Base-by-base conservation (phyloP, 2,797 vertebrate species). In the Fringilla coelebs region DNA sequence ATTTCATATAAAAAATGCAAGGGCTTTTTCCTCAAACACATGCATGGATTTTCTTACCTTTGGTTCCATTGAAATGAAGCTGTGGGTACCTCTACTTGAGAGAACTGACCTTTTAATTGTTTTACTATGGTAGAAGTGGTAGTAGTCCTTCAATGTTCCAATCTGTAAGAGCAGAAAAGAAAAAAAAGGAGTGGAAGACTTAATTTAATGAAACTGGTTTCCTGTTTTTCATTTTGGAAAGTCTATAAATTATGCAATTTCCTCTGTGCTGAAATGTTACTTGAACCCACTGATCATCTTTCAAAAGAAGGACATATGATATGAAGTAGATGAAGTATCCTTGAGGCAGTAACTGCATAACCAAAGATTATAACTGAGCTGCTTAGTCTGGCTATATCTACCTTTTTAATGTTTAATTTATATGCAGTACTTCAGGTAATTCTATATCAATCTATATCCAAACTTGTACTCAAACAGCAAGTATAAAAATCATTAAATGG, bases 1-100 rank as follows among this genome's bases (percentile, higher is more conserved):
- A 96, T 98, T 95, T 96, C 98, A 95, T 92, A 98, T 99, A 94
- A 99, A 99, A 98, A 98, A 99, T 98, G 97, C 96, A 98, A 94
- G 96, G 58, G 93, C 74, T 95, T 95, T 94, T 88, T 84, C 86
- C 90, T 96, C 95, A 89, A 90, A 97, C 76, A 95, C 89, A 72
- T 81, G 95, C 22, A 38, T 81, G 89, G 97, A 98, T 99, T 94
- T 94, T 98, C 98, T 99, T 98, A 99, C 99, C 99, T 99, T 99
- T 95, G 99, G 99, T 97, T 99, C 99, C 99, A 99, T 99, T 97
- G 99, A 99, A 98, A 99, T 99, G 98, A 99, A 99, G 98, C 98
- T 99, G 98, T 99, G 99, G 75, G 98, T 98, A 96, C 99, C 99
- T 97, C 98, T 98, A 94, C 99, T 99, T 84, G 98, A 99, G 78